Evolutionary conservation across 2,797 vertebrate genomes (phyloP).

Genomic region (Peromyscus nudipes): DNA sequence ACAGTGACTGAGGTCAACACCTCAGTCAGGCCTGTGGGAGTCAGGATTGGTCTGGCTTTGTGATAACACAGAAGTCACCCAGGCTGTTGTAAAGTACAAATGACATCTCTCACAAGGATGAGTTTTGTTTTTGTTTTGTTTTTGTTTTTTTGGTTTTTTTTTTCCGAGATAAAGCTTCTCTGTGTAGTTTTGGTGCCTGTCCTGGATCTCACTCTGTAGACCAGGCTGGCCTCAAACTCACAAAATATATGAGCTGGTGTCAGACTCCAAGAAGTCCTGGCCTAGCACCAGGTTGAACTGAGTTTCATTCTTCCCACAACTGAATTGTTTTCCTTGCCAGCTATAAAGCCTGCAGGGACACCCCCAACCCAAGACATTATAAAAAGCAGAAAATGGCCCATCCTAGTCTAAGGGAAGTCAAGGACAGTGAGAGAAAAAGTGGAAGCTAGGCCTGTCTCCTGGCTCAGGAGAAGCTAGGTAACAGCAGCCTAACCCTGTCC

Average conservation of each 20-base stretch:
- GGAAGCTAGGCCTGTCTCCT: not conserved
- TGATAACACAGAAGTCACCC: too few relatives aligned
- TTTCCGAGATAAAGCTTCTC: too few relatives aligned
- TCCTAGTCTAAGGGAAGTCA: not conserved
- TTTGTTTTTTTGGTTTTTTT: too few relatives aligned
- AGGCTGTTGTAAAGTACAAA: too few relatives aligned
- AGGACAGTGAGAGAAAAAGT: not conserved
- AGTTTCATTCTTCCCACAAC: not conserved
- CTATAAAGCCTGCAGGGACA: not conserved
- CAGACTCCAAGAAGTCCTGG: not conserved
- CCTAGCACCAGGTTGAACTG: not conserved
- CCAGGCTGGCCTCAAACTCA: too few relatives aligned
- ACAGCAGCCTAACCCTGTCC: not conserved
- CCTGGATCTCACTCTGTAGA: too few relatives aligned
- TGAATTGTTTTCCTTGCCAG: not conserved
- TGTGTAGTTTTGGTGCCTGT: too few relatives aligned
- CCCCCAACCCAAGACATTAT: not conserved
- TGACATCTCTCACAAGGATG: too few relatives aligned
- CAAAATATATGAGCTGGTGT: not conserved
- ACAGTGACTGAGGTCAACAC: too few relatives aligned
- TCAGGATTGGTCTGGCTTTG: too few relatives aligned
- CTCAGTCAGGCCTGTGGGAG: too few relatives aligned
- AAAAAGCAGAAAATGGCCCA: not conserved
- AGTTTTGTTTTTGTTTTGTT: too few relatives aligned
- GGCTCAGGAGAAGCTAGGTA: not conserved